Evolutionary conservation across 2,113 vertebrate genomes (phyloP).

Genomic region (Sturnus vulgaris): DNA sequence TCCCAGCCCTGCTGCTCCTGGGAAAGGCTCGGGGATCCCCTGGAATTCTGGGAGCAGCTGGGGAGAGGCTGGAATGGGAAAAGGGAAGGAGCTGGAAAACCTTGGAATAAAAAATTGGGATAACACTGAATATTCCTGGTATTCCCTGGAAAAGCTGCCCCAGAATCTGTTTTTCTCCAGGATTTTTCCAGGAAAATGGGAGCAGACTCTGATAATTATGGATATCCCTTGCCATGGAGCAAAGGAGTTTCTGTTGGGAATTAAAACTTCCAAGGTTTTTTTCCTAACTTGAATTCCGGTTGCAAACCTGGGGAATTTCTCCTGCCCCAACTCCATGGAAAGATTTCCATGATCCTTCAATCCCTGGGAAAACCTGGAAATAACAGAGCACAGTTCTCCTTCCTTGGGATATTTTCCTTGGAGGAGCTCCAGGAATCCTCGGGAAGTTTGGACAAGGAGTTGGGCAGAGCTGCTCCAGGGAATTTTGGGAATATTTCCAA

Average conservation of each 20-base stretch:
- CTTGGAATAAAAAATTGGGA: neutral
- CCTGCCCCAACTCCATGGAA: neutral
- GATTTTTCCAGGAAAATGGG: neutral
- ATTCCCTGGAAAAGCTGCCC: neutral
- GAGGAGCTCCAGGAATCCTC: neutral
- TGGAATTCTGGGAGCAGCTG: neutral
- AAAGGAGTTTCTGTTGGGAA: neutral
- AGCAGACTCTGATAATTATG: accelerated
- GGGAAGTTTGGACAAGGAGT: neutral
- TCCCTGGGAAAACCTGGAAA: neutral
- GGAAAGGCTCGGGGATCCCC: neutral
- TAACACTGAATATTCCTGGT: neutral
- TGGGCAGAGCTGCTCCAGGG: neutral
- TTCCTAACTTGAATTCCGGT: neutral
- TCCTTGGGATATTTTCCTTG: neutral
- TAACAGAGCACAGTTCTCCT: accelerated
- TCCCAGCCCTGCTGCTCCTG: neutral
- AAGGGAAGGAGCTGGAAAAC: neutral
- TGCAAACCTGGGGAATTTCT: neutral
- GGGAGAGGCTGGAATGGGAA: neutral
- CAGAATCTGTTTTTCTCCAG: neutral
- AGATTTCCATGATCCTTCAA: neutral
- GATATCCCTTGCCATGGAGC: too few relatives aligned
- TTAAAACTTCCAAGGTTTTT: too few relatives aligned
- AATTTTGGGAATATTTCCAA: neutral